A percentile compares a stretch with the other conserved stretches of the same genome.
phyloP scores from a whole-genome alignment of 2,888 invertebrate genomes.

The Nomada ruficornis region DNA sequence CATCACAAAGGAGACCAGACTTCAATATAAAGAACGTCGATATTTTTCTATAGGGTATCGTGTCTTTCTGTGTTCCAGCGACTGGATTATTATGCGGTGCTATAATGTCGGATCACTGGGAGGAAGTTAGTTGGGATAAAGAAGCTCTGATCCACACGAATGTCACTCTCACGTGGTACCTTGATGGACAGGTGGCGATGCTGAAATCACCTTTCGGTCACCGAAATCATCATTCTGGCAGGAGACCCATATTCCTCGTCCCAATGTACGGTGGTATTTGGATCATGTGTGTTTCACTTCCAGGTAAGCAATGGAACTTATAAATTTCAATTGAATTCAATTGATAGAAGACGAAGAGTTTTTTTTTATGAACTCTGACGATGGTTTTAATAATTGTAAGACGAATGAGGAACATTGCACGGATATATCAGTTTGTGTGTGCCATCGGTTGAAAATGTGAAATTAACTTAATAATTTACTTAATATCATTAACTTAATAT shows the following conservation, averaged over 20 bases:
- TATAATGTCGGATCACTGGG: constrained; percentile 96
- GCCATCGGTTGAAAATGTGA: too few species aligned
- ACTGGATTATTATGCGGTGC: constrained; percentile 93
- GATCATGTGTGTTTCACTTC: constrained; percentile 93
- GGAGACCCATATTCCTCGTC: constrained; percentile 88
- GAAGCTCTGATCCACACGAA: constrained; percentile 87
- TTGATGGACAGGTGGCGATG: constrained; percentile 91
- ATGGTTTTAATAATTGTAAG: not conserved
- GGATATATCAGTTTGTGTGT: not conserved
- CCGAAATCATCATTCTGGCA: constrained; percentile 64
- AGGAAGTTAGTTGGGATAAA: constrained; percentile 93
- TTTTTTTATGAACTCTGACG: not conserved
- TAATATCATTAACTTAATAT: too few species aligned
- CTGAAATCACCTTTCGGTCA: constrained; percentile 77
- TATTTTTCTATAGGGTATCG: not conserved
- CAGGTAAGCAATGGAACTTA: constrained; percentile 85
- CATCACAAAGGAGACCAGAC: not conserved
- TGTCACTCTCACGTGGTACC: constrained; percentile 89
- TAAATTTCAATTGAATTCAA: not conserved
- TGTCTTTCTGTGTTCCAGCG: constrained; percentile 66
- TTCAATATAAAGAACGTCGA: not conserved
- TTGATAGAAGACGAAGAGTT: not conserved
- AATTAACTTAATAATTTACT: too few species aligned
- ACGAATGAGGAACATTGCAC: too few species aligned
- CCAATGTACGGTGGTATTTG: constrained; percentile 96